Base-by-base conservation (phyloP, 2,797 vertebrate species). In the Pempheris klunzingeri region DNA sequence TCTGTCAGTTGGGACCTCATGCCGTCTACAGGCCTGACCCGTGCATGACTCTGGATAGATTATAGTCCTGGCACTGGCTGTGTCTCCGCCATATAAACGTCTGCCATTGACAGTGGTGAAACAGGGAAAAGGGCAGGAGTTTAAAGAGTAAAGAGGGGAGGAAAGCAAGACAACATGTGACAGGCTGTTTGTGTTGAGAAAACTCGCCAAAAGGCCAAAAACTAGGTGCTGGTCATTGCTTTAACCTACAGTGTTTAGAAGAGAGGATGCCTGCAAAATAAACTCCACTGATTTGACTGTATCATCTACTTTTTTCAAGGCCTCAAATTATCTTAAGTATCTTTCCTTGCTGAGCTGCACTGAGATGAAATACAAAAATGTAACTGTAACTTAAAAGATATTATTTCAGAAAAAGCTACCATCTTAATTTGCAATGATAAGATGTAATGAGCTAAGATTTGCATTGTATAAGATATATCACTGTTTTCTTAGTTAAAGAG, bases 21-120 rank as follows among this genome's bases (percentile, higher is more conserved):
- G 68, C 14, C 38, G 46, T 67, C 67, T 68, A 49, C 6, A 32
- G 41, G 18, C 20, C 46, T 84, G 77, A 85, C 74, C 80, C 41
- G 43, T 30, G 46, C 30, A 44, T 72, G 74, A 81, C 69, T 74
- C 50, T 43, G 59, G 75, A 65, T 47, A 72, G 47, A 74, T 78
- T 76, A 74, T 72, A 81, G 57, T 28, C 53, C 62, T 78, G 76
- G 68, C 28, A 24, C 30, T 53, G 62, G 36, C 1, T 65, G 47
- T 30, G 63, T 71, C 46, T 70, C 74, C 61, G 49, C 28, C 67
- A 18, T 57, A 38, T 39, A 46, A 86, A 53, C 14, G 18, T 60
- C 67, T 82, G 61, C 68, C 73, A 80, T 47, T 71, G 71, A 60
- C 59, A 50, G 49, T 50, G 55, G 49, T 49, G 41, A 60, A 55